phyloP scores from a whole-genome alignment of 2,113 vertebrate species.

The Craseonycteris thonglongyai region DNA sequence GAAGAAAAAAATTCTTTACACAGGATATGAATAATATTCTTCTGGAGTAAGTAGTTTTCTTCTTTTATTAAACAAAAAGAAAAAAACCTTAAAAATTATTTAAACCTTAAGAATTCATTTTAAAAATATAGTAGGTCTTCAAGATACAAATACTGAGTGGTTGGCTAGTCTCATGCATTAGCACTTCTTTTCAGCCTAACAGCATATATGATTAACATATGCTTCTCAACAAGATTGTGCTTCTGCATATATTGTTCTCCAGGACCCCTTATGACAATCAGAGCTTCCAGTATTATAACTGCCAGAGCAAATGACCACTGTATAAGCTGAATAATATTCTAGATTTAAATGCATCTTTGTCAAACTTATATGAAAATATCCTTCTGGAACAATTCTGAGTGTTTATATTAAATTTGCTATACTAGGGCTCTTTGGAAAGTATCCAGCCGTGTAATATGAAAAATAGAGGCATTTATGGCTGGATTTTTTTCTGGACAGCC shows the following conservation, averaged over 20 bases:
- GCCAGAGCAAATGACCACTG: not conserved
- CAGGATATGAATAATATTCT: constrained; percentile 99
- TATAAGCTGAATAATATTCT: not conserved
- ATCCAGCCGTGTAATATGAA: too few species aligned
- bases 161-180: not conserved
- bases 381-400: not conserved
- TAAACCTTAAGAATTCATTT: not conserved
- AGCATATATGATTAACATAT: not conserved
- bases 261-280: not conserved
- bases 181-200: not conserved
- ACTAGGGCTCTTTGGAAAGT: too few species aligned
- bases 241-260: not conserved
- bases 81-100: not conserved
- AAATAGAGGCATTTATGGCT: too few species aligned
- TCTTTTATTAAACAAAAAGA: constrained; percentile 60
- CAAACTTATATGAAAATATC: not conserved
- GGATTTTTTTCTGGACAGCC: too few species aligned
- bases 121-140: not conserved
- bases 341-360: not conserved
- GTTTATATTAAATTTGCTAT: not conserved
- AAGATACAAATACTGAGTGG: not conserved
- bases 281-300: not conserved
- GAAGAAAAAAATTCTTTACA: constrained; percentile 98
- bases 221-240: not conserved
- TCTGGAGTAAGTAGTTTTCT: constrained; percentile 91